These are phyloP conservation scores for Drosophila kuntzei DNA, from an alignment of 2,888 invertebrate genomes.

Conservation along the genomic window DNA sequence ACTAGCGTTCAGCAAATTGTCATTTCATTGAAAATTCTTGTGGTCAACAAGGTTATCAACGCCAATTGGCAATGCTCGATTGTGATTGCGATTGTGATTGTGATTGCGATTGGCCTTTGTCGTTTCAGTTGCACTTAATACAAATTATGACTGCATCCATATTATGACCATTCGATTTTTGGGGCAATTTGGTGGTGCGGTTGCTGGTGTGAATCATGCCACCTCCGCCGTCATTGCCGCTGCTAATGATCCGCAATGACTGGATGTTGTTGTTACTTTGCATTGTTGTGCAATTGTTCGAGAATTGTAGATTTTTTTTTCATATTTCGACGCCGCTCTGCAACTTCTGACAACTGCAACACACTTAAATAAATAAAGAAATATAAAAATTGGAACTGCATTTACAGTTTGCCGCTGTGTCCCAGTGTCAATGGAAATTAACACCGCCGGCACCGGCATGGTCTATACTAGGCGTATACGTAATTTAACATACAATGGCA, in stretches of 20 bases:
- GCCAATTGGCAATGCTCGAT: conserved; percentile 41
- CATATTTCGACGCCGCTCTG: conserved; percentile 44
- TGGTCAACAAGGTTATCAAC: conserved; percentile 81
- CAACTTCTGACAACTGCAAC: conserved; percentile 62
- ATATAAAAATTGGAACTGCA: conserved; percentile 60
- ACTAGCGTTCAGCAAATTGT: conserved; percentile 55
- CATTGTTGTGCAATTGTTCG: conserved; percentile 67
- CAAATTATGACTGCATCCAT: conserved; percentile 63
- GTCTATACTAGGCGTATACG: conserved; percentile 74
- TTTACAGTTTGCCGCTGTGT: conserved; percentile 35
- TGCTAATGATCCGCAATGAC: conserved; percentile 64
- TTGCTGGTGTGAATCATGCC: conserved; percentile 70
- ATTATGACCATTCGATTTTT: conserved; percentile 24
- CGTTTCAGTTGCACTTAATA: conserved; percentile 42
- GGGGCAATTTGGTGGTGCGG: conserved; percentile 10
- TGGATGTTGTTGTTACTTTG: conserved; percentile 24
- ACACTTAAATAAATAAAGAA: conserved; percentile 64
- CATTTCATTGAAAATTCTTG: conserved; percentile 68
- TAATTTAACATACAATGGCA: conserved; percentile 78
- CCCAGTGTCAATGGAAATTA: conserved; percentile 80
- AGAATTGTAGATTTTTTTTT: conserved; percentile 60
- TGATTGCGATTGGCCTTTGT: conserved; percentile 41
- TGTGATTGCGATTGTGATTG: conserved; percentile 7
- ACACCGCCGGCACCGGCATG: conserved; percentile 67
- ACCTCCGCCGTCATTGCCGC: conserved; percentile 10